Evolutionary conservation across 2,888 invertebrate genomes (phyloP).

Genomic region (Hypena proboscidalis): DNA sequence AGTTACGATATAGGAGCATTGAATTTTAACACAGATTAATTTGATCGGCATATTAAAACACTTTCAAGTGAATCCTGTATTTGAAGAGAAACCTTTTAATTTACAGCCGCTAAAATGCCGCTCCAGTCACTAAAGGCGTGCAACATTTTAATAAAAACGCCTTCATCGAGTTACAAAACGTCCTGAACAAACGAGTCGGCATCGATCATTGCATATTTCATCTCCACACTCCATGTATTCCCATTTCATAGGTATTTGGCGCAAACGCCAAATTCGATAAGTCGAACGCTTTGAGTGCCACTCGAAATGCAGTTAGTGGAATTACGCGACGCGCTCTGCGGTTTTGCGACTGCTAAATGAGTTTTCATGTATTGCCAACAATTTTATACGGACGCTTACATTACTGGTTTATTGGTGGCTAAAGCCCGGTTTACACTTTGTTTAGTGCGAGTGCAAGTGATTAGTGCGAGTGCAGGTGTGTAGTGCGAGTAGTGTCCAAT

Average conservation of each 20-base stretch:
- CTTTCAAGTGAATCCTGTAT: no score
- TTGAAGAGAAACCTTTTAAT: no score
- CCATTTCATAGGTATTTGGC: slow-evolving; percentile 53
- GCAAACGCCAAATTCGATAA: slow-evolving; percentile 63
- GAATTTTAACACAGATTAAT: no score
- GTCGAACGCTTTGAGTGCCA: slow-evolving; percentile 57
- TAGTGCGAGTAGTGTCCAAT: no score
- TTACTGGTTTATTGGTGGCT: slow-evolving; percentile 3
- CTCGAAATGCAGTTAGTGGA: slow-evolving; percentile 59
- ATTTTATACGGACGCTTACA: slow-evolving; percentile 12
- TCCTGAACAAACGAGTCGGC: slow-evolving; percentile 10
- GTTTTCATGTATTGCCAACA: slow-evolving; percentile 34
- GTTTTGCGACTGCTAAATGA: slow-evolving; percentile 48
- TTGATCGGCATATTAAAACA: no score
- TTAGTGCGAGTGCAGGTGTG: no score
- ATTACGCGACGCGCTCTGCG: slow-evolving; percentile 52
- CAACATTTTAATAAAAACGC: no score
- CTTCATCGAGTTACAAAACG: neutral
- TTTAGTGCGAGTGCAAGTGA: no score
- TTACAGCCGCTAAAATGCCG: no score
- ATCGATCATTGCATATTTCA: slow-evolving; percentile 38
- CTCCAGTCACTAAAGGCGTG: no score
- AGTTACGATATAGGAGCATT: no score
- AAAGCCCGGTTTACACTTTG: neutral
- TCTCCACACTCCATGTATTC: slow-evolving; percentile 39